phyloP scores from a whole-genome alignment of 2,888 invertebrate genomes.

The Bhutanitis thaidina region DNA sequence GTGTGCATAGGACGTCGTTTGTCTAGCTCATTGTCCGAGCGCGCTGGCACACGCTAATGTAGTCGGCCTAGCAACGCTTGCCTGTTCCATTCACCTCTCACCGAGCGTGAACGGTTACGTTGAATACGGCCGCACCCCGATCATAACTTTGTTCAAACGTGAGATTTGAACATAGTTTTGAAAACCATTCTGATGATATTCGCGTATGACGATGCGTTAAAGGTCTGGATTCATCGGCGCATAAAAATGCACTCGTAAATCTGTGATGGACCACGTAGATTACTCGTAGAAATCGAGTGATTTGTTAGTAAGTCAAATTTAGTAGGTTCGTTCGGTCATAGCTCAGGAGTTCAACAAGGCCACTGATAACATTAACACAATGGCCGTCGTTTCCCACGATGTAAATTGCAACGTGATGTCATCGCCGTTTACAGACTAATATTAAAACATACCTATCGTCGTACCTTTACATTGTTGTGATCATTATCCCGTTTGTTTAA shows the following conservation, averaged over 20 bases:
- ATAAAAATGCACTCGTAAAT: neutral
- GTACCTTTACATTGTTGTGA: conserved; percentile 14
- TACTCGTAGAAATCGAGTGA: neutral
- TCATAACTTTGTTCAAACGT: conserved; percentile 19
- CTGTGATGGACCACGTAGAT: neutral
- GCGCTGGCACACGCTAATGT: conserved; percentile 69
- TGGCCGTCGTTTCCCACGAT: conserved; percentile 27
- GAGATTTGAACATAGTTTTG: conserved; percentile 25
- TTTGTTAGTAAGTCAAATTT: conserved; percentile 10
- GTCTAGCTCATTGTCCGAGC: conserved; percentile 71
- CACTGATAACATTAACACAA: conserved; percentile 19
- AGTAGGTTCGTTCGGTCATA: conserved; percentile 3
- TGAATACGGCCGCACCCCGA: conserved; percentile 28
- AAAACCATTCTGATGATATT: conserved; percentile 24
- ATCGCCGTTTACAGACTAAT: conserved; percentile 22
- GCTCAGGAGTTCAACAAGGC: conserved; percentile 14
- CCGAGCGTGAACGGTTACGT: conserved; percentile 67
- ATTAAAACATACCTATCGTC: conserved; percentile 14
- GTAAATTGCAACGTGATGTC: conserved; percentile 22
- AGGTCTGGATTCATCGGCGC: neutral
- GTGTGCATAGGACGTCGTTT: conserved; percentile 51
- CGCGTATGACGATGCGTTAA: conserved; percentile 19
- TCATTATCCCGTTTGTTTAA: conserved; percentile 18
- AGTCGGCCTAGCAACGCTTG: conserved; percentile 70
- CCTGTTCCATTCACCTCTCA: conserved; percentile 77